Base-by-base conservation (phyloP, 2,797 vertebrate genomes). In the Odontamblyopus rebecca region DNA sequence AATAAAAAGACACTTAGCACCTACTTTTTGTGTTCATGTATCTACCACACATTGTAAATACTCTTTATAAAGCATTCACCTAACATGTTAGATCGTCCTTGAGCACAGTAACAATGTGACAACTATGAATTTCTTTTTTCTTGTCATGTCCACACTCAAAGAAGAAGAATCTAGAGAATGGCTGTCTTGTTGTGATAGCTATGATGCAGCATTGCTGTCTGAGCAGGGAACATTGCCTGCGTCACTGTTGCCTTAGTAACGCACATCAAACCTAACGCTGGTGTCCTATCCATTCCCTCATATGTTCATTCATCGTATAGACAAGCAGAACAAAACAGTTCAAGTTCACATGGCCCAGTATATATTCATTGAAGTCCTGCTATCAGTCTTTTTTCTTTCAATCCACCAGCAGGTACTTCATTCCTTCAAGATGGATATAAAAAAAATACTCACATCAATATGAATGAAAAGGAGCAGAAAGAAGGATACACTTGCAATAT, bases 221-320 rank as follows among this genome's bases (percentile, higher is more conserved):
- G 65, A 67, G 65, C 66, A 38, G 66, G 29, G 66, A 68, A 56
- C 66, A 56, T 68, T 38, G 53, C 16, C 66, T 38, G 51, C 32
- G 51, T 68, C 66, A 68, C 66, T 56, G 66, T 68, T 68, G 66
- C 51, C 66, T 4, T 30, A 53, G 66, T 68, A 68, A 68, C 66
- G 26, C 15, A 68, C 30, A 56, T 68, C 66, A 68, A 68, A 56
- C 30, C 51, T 12, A 23, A 54, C 29, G 18, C 32, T 38, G 51
- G 51, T 54, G 12, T 32, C 30, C 48, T 32, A n/a, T 38, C 66
- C 66, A 56, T 12, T 53, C 27, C 9, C 18, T 38, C 32, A 32
- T 32, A 48, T 13, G 11, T 50, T 16, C n/a, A 50, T 3, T 9
- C 11, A 50, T 3, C 9, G 16, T 63, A 62, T 2, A n/a, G 7